phyloP scores from a whole-genome alignment of 2,888 invertebrate genomes.

The Phalangium opilio region DNA sequence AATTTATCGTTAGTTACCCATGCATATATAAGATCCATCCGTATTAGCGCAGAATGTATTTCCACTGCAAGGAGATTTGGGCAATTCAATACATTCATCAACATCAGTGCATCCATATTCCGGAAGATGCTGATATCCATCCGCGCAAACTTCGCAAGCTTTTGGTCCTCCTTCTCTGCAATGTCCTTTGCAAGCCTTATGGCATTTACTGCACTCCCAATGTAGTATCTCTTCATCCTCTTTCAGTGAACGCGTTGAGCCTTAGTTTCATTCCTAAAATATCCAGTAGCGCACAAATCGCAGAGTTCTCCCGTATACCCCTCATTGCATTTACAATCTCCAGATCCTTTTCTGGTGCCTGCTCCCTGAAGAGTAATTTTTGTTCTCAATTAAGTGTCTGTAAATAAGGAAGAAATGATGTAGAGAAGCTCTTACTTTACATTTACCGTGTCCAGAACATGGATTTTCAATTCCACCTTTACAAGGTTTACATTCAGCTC shows the following conservation, averaged over 20 bases:
- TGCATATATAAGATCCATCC: conserved; percentile 64
- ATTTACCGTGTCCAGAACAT: conserved; percentile 42
- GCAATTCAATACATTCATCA: conserved; percentile 55
- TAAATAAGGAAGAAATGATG: no score
- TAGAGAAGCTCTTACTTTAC: conserved; percentile 7
- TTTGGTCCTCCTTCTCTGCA: conserved; percentile 53
- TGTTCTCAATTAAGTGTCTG: no score
- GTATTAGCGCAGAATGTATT: conserved; percentile 78
- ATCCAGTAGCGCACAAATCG: conserved; percentile 54
- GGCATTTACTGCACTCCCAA: conserved; percentile 41
- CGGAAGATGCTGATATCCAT: conserved; percentile 56
- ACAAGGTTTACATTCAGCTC: conserved; percentile 64
- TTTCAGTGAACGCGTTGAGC: conserved; percentile 1
- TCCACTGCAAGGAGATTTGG: conserved; percentile 37
- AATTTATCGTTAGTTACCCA: conserved; percentile 32
- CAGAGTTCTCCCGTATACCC: conserved; percentile 69
- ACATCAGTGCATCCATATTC: conserved; percentile 65
- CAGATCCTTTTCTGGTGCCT: conserved; percentile 84
- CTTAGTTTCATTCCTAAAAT: conserved; percentile 38
- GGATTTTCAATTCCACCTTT: conserved; percentile 52
- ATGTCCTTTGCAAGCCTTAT: conserved; percentile 55
- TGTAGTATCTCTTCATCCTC: background rate
- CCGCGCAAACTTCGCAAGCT: conserved; percentile 44
- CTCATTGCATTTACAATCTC: conserved; percentile 66
- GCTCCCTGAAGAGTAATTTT: no score